phyloP scores from a whole-genome alignment of 2,113 vertebrate genomes.

The Grammomys surdaster region DNA sequence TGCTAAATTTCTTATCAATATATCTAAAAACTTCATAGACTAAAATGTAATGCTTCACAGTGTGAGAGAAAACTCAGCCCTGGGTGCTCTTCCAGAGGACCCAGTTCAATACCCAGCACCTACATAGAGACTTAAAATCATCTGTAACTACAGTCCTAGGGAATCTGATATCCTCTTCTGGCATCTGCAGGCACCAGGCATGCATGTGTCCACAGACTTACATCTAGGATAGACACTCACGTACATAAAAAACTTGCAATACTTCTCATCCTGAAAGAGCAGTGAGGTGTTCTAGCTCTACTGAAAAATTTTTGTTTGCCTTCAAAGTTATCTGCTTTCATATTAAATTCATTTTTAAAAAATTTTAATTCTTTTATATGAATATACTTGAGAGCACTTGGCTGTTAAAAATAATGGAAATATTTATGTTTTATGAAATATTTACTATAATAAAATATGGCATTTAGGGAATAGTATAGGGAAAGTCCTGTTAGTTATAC shows the following conservation, averaged over 20 bases:
- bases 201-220: not conserved
- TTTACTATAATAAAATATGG: not conserved
- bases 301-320: not conserved
- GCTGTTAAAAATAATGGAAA: not conserved
- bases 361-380: not conserved
- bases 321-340: not conserved
- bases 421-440: constrained; percentile 33
- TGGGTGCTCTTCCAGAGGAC: not conserved
- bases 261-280: not conserved
- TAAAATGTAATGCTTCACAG: not conserved
- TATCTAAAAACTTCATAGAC: not conserved
- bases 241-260: not conserved
- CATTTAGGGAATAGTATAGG: not conserved
- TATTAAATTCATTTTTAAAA: constrained; percentile 43
- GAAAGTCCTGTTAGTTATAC: not conserved
- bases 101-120: not conserved
- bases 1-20: not conserved
- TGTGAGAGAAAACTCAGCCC: not conserved
- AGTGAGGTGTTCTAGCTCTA: not conserved
- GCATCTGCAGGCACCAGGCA: not conserved
- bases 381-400: not conserved
- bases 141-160: not conserved
- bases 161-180: not conserved
- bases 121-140: not conserved
- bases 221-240: not conserved